phyloP scores from a whole-genome alignment of 2,888 invertebrate genomes.

The Muscina levida region DNA sequence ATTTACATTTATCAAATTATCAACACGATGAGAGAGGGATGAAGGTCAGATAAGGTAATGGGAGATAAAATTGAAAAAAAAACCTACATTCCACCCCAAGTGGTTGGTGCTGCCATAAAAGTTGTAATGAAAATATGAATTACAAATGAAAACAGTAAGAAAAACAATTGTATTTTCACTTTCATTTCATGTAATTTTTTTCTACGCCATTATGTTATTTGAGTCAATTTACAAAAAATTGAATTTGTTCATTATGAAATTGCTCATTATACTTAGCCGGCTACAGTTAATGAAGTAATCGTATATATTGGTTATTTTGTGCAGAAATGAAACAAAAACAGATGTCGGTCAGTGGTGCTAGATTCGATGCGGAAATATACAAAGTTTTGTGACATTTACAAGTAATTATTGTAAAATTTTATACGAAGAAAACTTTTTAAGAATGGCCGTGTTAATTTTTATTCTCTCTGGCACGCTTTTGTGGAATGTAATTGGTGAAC shows the following conservation, averaged over 20 bases:
- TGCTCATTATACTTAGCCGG: too few species aligned
- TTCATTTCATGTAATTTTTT: conserved; percentile 44
- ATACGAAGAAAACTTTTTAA: background rate
- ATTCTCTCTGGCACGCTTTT: background rate
- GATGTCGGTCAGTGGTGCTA: conserved; percentile 39
- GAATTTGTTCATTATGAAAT: conserved; percentile 20
- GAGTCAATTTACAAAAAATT: conserved; percentile 20
- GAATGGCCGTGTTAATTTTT: background rate
- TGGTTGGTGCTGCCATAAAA: conserved; percentile 8
- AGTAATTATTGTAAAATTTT: conserved; percentile 62
- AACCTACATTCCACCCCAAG: conserved; percentile 14
- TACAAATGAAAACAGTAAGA: conserved; percentile 45
- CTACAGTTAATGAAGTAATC: conserved; percentile 8
- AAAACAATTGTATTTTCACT: conserved; percentile 43
- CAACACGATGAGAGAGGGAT: conserved; percentile 65
- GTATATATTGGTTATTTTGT: background rate
- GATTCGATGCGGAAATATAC: background rate
- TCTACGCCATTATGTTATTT: conserved; percentile 13
- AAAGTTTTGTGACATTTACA: conserved; percentile 35
- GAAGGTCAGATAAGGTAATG: conserved; percentile 28
- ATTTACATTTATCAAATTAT: conserved; percentile 66
- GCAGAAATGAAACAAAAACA: conserved; percentile 39
- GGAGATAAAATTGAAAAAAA: conserved; percentile 49
- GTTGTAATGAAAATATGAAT: conserved; percentile 55
- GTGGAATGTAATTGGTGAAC: background rate